Evolutionary conservation across 2,797 vertebrate species (phyloP).

Genomic region (Cetoscarus ocellatus): DNA sequence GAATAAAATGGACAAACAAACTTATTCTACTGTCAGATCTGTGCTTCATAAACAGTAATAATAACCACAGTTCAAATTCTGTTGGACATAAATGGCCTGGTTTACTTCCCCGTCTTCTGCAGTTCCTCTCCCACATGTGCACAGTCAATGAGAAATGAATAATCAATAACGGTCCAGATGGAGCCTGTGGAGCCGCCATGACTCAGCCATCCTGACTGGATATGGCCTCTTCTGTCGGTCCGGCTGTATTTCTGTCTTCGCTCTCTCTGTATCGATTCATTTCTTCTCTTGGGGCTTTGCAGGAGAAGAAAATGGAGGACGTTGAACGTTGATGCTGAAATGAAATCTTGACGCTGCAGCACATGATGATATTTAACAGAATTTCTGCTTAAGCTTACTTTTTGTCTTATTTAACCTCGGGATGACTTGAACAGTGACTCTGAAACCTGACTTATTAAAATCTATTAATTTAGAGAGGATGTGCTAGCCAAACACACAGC

Average conservation of each 20-base stretch:
- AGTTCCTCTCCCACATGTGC: conserved; percentile 33
- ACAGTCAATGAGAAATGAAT: conserved; percentile 55
- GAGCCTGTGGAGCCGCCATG: conserved; percentile 45
- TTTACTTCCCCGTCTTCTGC: conserved; percentile 12
- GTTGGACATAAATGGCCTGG: background rate
- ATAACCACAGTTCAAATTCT: conserved; percentile 6
- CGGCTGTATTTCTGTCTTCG: conserved; percentile 20
- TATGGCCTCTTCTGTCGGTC: conserved; percentile 17
- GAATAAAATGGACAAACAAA: background rate
- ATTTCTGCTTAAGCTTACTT: too few species aligned
- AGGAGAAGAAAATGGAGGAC: background rate
- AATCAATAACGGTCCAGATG: conserved; percentile 57
- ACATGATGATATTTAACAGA: background rate
- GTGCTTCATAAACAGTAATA: background rate
- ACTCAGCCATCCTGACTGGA: conserved; percentile 42
- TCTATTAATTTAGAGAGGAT: too few species aligned
- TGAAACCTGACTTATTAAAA: too few species aligned
- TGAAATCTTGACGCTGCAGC: conserved; percentile 1
- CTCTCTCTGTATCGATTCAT: background rate
- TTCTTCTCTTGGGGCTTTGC: background rate
- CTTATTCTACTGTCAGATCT: background rate
- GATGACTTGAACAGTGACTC: background rate
- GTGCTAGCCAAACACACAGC: too few species aligned
- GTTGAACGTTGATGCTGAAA: too few species aligned
- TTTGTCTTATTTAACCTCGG: too few species aligned